These are phyloP conservation scores for Noctua comes DNA, from an alignment of 2,888 invertebrate genomes.

Conservation along the genomic window DNA sequence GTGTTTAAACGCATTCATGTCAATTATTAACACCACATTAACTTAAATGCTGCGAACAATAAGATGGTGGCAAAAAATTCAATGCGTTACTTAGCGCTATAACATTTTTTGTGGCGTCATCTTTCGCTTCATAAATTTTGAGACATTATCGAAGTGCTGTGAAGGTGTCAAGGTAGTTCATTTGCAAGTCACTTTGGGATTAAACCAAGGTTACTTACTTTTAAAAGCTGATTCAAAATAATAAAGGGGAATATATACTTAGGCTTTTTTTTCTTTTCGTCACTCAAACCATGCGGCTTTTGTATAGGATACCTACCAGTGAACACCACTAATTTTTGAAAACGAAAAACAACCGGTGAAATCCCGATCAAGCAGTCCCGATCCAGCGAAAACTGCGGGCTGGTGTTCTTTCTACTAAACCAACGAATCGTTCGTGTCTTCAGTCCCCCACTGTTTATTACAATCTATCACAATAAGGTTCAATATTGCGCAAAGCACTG, in stretches of 20 bases:
- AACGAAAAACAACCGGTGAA: background rate
- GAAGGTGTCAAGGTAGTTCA: slow-evolving; percentile 36
- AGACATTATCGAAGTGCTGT: slow-evolving; percentile 40
- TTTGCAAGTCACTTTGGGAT: slow-evolving; percentile 19
- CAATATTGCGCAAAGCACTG: background rate
- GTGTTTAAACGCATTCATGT: slow-evolving; percentile 54
- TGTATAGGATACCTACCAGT: background rate
- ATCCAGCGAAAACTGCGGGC: background rate
- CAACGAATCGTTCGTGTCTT: background rate
- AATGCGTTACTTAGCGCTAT: slow-evolving; percentile 47
- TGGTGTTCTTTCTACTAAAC: background rate
- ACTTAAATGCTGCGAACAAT: slow-evolving; percentile 47
- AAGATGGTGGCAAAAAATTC: slow-evolving; percentile 48
- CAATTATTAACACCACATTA: slow-evolving; percentile 62
- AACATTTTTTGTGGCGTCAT: slow-evolving; percentile 53
- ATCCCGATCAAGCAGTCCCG: background rate
- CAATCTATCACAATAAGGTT: background rate
- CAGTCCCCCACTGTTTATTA: background rate
- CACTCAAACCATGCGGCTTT: background rate
- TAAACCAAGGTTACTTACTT: slow-evolving; percentile 16
- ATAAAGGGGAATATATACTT: background rate
- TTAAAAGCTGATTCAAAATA: background rate
- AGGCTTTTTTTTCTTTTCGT: background rate
- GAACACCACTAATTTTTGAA: background rate
- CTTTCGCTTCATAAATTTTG: slow-evolving; percentile 54